These are phyloP conservation scores for Bicyclus anynana DNA, from an alignment of 1,140 invertebrate species.

Conservation along the genomic window DNA sequence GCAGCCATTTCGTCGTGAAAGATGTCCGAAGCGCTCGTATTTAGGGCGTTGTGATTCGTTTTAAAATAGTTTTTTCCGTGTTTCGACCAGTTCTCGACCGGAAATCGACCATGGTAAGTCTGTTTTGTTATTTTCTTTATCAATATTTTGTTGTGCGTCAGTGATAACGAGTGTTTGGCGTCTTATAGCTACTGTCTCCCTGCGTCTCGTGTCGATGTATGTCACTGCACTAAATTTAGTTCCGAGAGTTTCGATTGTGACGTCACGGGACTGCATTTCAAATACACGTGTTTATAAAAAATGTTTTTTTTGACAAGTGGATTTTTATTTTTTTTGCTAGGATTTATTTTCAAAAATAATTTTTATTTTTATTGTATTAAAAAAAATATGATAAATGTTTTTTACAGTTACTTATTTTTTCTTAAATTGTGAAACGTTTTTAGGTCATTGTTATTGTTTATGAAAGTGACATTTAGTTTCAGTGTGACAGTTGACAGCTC, in stretches of 20 bases:
- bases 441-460: slow-evolving; percentile 9
- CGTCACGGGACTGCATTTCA: slow-evolving; percentile 33
- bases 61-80: slow-evolving; percentile 52
- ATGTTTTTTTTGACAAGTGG: slow-evolving; percentile 1
- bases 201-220: slow-evolving; percentile 11
- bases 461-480: background rate
- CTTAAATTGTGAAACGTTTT: background rate
- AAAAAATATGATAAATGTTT: background rate
- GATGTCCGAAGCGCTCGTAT: slow-evolving; percentile 56
- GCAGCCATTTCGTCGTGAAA: slow-evolving; percentile 67
- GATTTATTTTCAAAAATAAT: background rate
- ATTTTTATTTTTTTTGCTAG: background rate
- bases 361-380: background rate
- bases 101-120: slow-evolving; percentile 49
- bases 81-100: slow-evolving; percentile 37
- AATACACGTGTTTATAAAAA: background rate
- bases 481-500: slow-evolving; percentile 10
- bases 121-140: slow-evolving; percentile 36
- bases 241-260: slow-evolving; percentile 30
- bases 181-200: slow-evolving; percentile 2
- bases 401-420: too few relatives aligned
- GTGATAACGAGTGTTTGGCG: slow-evolving; percentile 8
- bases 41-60: slow-evolving; percentile 62
- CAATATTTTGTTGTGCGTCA: slow-evolving; percentile 14
- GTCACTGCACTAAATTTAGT: slow-evolving; percentile 27